phyloP scores from a whole-genome alignment of 2,888 invertebrate genomes.

The Marronus borbonicus region DNA sequence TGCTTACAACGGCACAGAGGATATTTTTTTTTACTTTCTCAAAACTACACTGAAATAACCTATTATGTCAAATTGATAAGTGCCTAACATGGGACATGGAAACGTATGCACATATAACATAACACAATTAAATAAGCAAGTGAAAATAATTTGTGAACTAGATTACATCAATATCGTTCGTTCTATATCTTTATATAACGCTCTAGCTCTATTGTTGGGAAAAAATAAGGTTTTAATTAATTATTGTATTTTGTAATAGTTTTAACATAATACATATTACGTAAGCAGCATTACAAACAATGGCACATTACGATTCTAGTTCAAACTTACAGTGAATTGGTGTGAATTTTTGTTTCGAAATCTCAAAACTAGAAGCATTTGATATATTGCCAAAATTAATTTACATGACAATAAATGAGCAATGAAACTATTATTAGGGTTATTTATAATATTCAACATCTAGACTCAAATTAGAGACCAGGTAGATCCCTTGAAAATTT shows the following conservation, averaged over 20 bases:
- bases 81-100: neutral
- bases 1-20: neutral
- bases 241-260: constrained; percentile 9
- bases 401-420: no score
- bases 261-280: constrained; percentile 17
- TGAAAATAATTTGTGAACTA: constrained; percentile 13
- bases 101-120: neutral
- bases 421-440: no score
- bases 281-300: neutral
- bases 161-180: constrained; percentile 21
- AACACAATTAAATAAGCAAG: constrained; percentile 5
- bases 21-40: neutral
- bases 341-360: constrained; percentile 1
- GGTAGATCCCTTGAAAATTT: no score
- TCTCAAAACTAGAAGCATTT: neutral
- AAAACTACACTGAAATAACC: neutral
- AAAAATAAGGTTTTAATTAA: constrained; percentile 21
- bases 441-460: no score
- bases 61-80: constrained; percentile 11
- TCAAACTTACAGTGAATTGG: neutral
- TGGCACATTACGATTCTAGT: constrained; percentile 5
- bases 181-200: constrained; percentile 32
- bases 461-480: no score
- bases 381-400: no score
- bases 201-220: constrained; percentile 4